Evolutionary conservation across 92 coral and sea anemone species (phyloP).

Genomic region (Bergia sp.): DNA sequence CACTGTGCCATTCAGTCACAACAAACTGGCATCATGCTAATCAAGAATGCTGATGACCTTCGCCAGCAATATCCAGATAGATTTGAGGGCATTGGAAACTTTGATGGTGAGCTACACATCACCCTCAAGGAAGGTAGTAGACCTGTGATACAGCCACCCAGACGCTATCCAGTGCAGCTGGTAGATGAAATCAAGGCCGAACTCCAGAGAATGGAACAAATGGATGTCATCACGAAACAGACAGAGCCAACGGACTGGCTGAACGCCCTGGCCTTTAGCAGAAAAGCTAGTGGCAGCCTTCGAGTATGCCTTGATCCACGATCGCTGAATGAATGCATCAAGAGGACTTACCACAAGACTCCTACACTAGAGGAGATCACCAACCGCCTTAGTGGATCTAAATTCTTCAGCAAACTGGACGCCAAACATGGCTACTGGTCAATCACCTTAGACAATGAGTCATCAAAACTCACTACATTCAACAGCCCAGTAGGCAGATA

Average conservation of each 20-base stretch:
- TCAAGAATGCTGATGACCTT: neutral
- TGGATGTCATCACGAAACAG: slow-evolving; percentile 32
- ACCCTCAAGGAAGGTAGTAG: slow-evolving; percentile 33
- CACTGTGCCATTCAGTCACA: slow-evolving; percentile 43
- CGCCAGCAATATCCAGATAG: slow-evolving; percentile 37
- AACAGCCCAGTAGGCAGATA: slow-evolving; percentile 53
- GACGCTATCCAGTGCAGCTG: slow-evolving; percentile 34
- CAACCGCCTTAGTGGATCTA: slow-evolving; percentile 42
- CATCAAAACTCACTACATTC: slow-evolving; percentile 47
- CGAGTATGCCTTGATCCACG: slow-evolving; percentile 40
- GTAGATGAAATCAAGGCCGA: slow-evolving; percentile 28
- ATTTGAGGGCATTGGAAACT: slow-evolving; percentile 30
- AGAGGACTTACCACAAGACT: slow-evolving; percentile 47
- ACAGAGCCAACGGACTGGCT: slow-evolving; percentile 41
- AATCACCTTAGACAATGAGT: slow-evolving; percentile 49
- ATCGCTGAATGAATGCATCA: slow-evolving; percentile 47
- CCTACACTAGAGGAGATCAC: slow-evolving; percentile 48
- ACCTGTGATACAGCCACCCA: slow-evolving; percentile 32
- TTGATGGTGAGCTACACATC: slow-evolving; percentile 38
- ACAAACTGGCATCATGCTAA: slow-evolving; percentile 1
- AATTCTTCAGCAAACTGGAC: slow-evolving; percentile 30
- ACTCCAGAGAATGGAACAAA: slow-evolving; percentile 7
- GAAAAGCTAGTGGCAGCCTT: slow-evolving; percentile 48
- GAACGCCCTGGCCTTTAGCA: slow-evolving; percentile 36
- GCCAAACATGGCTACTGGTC: slow-evolving; percentile 50